These are phyloP conservation scores for Hoplostethus atlanticus DNA, from an alignment of 2,797 vertebrate genomes.

Conservation along the genomic window DNA sequence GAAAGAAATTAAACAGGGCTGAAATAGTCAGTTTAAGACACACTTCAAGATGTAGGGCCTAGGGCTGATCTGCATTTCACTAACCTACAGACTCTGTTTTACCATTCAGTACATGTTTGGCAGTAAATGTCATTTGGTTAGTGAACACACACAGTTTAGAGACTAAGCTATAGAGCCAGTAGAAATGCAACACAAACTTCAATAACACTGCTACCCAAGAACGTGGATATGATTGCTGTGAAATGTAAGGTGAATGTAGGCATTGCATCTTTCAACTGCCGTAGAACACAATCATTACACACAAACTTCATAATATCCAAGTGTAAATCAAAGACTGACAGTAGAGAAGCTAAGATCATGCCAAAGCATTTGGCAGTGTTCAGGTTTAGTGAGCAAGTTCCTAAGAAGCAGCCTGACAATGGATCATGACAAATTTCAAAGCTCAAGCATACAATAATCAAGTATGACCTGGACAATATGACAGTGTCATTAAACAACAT, in stretches of 20 bases:
- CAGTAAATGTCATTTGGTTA: background rate
- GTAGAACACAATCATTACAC: too few species aligned
- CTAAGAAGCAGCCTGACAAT: background rate
- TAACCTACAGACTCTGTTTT: conserved; percentile 1
- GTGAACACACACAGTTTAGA: background rate
- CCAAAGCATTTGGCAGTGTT: conserved; percentile 15
- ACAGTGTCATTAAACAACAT: conserved; percentile 13
- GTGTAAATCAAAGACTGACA: background rate
- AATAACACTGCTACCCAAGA: conserved; percentile 7
- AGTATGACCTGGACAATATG: conserved; percentile 4
- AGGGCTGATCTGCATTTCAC: background rate
- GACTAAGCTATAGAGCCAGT: background rate
- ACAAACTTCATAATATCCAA: background rate
- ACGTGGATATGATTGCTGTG: background rate
- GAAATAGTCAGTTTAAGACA: background rate
- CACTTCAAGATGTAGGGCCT: background rate
- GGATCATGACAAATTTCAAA: conserved; percentile 10
- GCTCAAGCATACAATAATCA: background rate
- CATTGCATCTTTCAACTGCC: background rate
- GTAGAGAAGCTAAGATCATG: background rate
- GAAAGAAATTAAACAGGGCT: background rate
- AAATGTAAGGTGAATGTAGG: background rate
- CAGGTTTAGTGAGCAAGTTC: conserved; percentile 15
- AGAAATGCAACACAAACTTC: background rate
- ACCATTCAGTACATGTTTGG: background rate